These are phyloP conservation scores for Eulemur mongoz DNA, from an alignment of 2,797 vertebrate species.

Conservation along the genomic window DNA sequence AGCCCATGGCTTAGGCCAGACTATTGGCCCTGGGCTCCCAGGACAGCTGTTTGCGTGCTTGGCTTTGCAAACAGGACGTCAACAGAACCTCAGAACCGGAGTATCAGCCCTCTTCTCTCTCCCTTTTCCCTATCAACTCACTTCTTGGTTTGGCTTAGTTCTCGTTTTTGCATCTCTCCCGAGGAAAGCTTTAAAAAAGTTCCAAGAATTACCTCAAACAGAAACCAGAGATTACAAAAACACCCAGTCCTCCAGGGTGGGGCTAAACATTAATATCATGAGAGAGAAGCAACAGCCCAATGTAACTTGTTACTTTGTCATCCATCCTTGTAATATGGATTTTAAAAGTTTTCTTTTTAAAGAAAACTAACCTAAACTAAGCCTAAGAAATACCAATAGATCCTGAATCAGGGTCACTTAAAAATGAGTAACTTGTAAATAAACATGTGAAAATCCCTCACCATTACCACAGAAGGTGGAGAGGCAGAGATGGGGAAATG, in stretches of 20 bases:
- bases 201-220: not conserved
- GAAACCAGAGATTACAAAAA: slow-evolving; percentile 36
- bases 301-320: not conserved
- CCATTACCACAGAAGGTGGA: not conserved
- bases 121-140: not conserved
- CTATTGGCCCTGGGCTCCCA: not conserved
- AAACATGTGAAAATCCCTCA: not conserved
- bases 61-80: not conserved
- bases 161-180: not conserved
- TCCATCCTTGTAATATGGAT: not conserved
- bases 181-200: not conserved
- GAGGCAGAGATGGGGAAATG: not conserved
- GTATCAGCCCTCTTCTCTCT: not conserved
- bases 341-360: not conserved
- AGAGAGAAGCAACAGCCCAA: not conserved
- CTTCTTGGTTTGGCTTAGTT: not conserved
- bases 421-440: not conserved
- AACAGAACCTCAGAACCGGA: not conserved
- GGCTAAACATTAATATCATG: not conserved
- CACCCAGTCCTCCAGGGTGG: not conserved
- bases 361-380: not conserved
- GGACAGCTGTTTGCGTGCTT: not conserved
- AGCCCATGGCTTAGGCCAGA: not conserved
- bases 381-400: not conserved
- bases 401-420: not conserved